Percentiles rank a stretch among this genome's conserved stretches.
Evolutionary conservation across 2,797 vertebrate genomes (phyloP).

Genomic region (Rhynchotus rufescens): DNA sequence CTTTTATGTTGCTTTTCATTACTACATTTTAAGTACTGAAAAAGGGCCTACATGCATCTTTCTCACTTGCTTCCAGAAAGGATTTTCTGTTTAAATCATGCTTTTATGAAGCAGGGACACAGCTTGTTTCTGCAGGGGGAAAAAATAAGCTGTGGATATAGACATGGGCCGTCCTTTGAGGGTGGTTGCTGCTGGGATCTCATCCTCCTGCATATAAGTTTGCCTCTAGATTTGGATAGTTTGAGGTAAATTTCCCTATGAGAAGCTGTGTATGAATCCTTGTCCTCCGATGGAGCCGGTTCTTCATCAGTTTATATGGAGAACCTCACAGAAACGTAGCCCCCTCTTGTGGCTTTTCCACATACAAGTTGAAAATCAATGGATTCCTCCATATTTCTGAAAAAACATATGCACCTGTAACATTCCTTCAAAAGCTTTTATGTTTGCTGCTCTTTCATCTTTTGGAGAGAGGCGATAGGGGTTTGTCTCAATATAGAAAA

Average conservation of each 20-base stretch:
- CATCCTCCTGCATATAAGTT: neutral
- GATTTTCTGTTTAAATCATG: neutral
- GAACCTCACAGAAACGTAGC: neutral
- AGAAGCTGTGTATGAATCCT: neutral
- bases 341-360: slow-evolving; percentile 20
- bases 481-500: neutral
- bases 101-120: neutral
- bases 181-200: neutral
- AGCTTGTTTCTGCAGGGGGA: neutral
- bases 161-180: neutral
- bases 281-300: neutral
- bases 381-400: neutral
- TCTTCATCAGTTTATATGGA: neutral
- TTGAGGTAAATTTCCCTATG: neutral
- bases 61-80: neutral
- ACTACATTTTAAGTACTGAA: neutral
- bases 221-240: neutral
- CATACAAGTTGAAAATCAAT: neutral
- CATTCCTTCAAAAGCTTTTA: neutral
- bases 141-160: neutral
- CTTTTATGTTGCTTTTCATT: neutral
- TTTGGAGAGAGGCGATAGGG: neutral
- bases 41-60: neutral
- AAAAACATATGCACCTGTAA: neutral
- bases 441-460: neutral